Base-by-base conservation (phyloP, 2,113 vertebrate species). In the Crotalus horridus region DNA sequence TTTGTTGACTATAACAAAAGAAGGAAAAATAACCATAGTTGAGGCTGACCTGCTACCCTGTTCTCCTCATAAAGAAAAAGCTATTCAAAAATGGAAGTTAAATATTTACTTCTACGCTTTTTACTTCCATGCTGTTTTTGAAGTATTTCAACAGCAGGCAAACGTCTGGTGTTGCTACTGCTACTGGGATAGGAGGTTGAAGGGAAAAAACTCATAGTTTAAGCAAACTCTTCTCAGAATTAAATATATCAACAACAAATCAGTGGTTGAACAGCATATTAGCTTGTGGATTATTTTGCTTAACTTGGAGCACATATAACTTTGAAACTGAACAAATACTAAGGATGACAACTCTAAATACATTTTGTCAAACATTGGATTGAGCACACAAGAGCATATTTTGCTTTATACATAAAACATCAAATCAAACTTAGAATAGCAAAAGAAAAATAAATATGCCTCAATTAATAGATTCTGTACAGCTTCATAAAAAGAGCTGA, bases 81-180 rank as follows among this genome's bases (percentile, higher is more conserved):
- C 33, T 90, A 48, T 24, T 53, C 12, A 91, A 69, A 93, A 85
- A 69, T 43, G 89, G 87, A 64, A 8, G 85, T 95, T 94, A 95
- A 97, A 93, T 90, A 95, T 95, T 95, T 93, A 94, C 5, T 17
- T 7, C 2, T 6, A 86, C 54, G 51, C 93, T 74, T 92, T 94
- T 94, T 64, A 92, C 56, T 88, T 0, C 0, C 26, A 85, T 94
- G 55, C 64, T 89, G 55, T 43, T 93, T 96, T 94, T 93, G 7
- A 95, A 86, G 64, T 95, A 51, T 51, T 51, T 51, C 48, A 51
- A 51, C 48, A 51, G 88, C 46, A 58, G 90, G 24, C 51, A 92
- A 64, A 61, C 88, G 29, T 89, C 61, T 23, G 86, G 87, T 89
- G 29, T 3, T 59, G 64, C 61, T 69, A n/a, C 29, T n/a, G 29